Percentiles rank a stretch among this genome's conserved stretches.
Evolutionary conservation across 2,113 vertebrate species (phyloP).

Genomic region (Crotalus horridus): DNA sequence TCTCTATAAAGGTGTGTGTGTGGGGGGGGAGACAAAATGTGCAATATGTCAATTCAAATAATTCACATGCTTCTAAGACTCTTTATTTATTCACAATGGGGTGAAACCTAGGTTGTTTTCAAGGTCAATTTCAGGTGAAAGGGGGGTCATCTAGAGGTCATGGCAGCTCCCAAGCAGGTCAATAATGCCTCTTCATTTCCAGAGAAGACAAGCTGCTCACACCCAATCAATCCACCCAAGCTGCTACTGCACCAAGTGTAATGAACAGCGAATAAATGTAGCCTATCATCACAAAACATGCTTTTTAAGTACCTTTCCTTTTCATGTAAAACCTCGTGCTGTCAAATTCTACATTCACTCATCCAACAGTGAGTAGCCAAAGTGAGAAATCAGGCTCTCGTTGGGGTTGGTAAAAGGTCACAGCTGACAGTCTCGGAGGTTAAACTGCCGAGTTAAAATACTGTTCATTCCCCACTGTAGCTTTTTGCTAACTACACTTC

Average conservation of each 20-base stretch:
- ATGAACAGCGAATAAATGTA: slow-evolving; percentile 95
- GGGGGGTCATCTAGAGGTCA: slow-evolving; percentile 90
- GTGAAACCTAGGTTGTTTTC: slow-evolving; percentile 82
- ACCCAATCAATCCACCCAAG: slow-evolving; percentile 87
- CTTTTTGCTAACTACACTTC: slow-evolving; percentile 95
- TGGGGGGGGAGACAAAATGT: slow-evolving; percentile 69
- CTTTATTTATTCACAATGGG: slow-evolving; percentile 76
- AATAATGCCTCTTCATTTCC: slow-evolving; percentile 86
- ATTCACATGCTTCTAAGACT: slow-evolving; percentile 76
- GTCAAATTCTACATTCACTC: slow-evolving; percentile 96
- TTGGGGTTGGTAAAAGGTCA: slow-evolving; percentile 99
- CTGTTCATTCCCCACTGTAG: slow-evolving; percentile 96
- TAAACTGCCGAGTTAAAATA: slow-evolving; percentile 99
- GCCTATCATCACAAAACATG: slow-evolving; percentile 96
- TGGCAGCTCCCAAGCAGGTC: slow-evolving; percentile 87
- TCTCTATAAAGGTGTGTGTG: slow-evolving; percentile 63
- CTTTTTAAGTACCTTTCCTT: slow-evolving; percentile 95
- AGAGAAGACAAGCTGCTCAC: slow-evolving; percentile 79
- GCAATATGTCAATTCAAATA: slow-evolving; percentile 84
- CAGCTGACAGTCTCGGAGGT: slow-evolving; percentile 96
- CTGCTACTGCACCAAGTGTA: slow-evolving; percentile 81
- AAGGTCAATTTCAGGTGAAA: slow-evolving; percentile 99
- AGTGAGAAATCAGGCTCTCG: slow-evolving; percentile 93
- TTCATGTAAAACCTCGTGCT: slow-evolving; percentile 98
- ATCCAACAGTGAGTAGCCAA: slow-evolving; percentile 86